Percentiles rank a stretch among this genome's conserved stretches.
These are phyloP conservation scores for Taeniopygia guttata DNA, from an alignment of 2,797 vertebrate genomes.

Conservation along the genomic window DNA sequence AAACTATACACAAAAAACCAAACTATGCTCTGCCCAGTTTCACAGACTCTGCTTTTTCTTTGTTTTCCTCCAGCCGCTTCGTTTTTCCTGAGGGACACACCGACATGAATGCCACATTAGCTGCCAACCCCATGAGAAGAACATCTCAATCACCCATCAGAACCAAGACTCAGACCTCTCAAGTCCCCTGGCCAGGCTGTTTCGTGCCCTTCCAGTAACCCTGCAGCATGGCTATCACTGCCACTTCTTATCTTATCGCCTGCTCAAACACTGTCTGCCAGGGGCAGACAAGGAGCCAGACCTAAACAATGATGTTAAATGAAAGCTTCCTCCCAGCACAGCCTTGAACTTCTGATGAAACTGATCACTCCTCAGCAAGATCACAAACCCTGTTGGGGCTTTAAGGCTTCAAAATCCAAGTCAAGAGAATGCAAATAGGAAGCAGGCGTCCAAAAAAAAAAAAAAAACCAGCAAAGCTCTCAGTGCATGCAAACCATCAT, in stretches of 20 bases:
- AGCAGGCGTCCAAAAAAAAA: not conserved
- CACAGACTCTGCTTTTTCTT: not conserved
- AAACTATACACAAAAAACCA: not conserved
- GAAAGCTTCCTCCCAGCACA: conserved; percentile 6
- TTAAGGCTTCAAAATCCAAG: not conserved
- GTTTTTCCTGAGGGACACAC: not conserved
- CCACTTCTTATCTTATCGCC: conserved; percentile 55
- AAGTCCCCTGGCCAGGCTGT: conserved; percentile 19
- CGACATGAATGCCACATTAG: conserved; percentile 39
- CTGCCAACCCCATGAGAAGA: conserved; percentile 47
- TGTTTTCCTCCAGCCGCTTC: not conserved
- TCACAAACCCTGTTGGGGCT: not conserved
- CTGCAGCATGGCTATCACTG: conserved; percentile 51
- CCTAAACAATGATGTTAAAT: conserved; percentile 48
- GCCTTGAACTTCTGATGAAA: conserved; percentile 43
- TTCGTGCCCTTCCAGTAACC: conserved; percentile 58
- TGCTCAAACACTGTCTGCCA: not conserved
- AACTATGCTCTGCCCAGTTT: not conserved
- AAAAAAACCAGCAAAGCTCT: not conserved
- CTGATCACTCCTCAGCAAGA: not conserved
- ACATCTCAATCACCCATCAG: conserved; percentile 54
- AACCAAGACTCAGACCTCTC: not conserved
- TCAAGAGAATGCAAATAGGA: not conserved
- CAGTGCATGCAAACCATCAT: not conserved
- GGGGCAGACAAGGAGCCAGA: conserved; percentile 18